These are phyloP conservation scores for Myotis pilosus DNA, from an alignment of 2,797 vertebrate species.

Conservation along the genomic window DNA sequence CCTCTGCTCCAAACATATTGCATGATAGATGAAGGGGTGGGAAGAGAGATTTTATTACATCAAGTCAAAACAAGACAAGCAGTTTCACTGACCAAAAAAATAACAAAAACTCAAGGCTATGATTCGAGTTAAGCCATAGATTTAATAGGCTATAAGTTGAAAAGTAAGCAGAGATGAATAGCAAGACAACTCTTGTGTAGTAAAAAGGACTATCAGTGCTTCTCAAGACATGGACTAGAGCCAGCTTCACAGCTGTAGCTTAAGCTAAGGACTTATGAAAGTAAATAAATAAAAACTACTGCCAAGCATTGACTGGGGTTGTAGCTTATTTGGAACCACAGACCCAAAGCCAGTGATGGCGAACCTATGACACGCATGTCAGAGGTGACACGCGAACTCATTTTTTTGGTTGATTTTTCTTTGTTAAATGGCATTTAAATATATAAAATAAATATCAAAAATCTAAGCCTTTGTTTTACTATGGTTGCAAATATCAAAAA, in stretches of 20 bases:
- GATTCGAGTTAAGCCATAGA: background rate
- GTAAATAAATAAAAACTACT: background rate
- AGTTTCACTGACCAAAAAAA: conserved; percentile 8
- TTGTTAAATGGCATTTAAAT: no score
- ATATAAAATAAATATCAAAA: no score
- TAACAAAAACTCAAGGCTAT: background rate
- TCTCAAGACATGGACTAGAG: background rate
- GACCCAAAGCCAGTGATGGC: background rate
- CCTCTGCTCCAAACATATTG: background rate
- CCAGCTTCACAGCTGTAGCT: background rate
- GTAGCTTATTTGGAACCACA: background rate
- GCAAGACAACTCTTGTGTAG: background rate
- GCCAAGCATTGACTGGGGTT: background rate
- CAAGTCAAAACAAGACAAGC: conserved; percentile 5
- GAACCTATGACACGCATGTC: no score
- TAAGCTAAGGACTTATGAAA: background rate
- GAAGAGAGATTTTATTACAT: background rate
- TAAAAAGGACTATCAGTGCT: background rate
- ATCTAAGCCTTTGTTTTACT: no score
- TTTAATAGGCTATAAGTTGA: no score
- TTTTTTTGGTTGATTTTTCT: no score
- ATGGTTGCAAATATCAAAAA: no score
- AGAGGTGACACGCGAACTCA: no score
- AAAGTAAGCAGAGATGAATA: background rate
- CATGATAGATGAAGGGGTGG: background rate